Evolutionary conservation across 1,140 invertebrate species (phyloP).

Genomic region (Aricia agestis): DNA sequence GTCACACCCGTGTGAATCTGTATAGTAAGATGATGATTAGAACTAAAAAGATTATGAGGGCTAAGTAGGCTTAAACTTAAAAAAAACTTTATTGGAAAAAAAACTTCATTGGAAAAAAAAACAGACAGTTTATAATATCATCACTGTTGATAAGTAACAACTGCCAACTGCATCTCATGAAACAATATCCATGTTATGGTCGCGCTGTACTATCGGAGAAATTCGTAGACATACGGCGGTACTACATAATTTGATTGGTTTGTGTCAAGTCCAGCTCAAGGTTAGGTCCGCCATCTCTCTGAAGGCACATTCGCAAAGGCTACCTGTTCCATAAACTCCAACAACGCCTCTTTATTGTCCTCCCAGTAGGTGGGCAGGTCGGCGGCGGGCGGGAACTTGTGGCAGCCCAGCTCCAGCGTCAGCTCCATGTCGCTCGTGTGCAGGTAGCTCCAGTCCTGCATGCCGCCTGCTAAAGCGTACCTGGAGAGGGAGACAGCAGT

Average conservation of each 20-base stretch:
- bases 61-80: no score
- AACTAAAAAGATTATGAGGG: no score
- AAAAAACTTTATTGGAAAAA: no score
- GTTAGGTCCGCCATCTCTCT: no score
- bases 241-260: no score
- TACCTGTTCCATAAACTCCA: slow-evolving; percentile 93
- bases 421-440: slow-evolving; percentile 95
- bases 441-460: slow-evolving; percentile 99
- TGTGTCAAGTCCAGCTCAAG: no score
- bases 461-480: slow-evolving; percentile 92
- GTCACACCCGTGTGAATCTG: slow-evolving; percentile 91
- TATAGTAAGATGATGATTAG: slow-evolving; percentile 21
- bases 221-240: no score
- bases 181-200: no score
- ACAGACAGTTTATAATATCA: no score
- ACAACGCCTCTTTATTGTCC: slow-evolving; percentile 90
- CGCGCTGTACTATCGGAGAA: background rate
- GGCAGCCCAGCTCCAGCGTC: slow-evolving; percentile 95
- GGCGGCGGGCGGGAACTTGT: slow-evolving; percentile 88
- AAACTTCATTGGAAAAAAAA: no score
- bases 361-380: slow-evolving; percentile 91
- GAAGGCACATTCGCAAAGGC: background rate
- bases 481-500: slow-evolving; percentile 28
- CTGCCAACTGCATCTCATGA: no score
- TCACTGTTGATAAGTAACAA: no score